Evolutionary conservation across 2,888 invertebrate genomes (phyloP).

Genomic region (Agonum fuliginosum): DNA sequence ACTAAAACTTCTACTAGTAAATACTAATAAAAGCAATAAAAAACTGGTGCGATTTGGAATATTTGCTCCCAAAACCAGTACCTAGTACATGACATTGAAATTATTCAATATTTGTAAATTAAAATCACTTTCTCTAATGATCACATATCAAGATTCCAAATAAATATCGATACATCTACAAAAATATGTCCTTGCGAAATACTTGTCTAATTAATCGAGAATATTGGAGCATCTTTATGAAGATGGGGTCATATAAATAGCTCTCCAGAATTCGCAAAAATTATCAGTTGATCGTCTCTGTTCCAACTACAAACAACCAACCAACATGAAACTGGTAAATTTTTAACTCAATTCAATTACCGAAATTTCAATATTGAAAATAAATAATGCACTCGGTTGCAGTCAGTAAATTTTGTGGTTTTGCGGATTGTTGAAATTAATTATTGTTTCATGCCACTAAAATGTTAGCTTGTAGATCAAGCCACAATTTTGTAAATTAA

Average conservation of each 20-base stretch:
- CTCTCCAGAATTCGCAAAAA: constrained; percentile 21
- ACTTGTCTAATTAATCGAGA: constrained; percentile 46
- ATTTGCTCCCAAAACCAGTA: constrained; percentile 29
- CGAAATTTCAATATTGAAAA: too few species aligned
- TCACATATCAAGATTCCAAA: constrained; percentile 34
- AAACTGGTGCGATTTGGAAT: constrained; percentile 9
- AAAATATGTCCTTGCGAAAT: constrained; percentile 54
- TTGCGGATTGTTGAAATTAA: too few species aligned
- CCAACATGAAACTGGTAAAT: constrained; percentile 55
- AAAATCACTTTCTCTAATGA: constrained; percentile 49
- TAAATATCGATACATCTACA: constrained; percentile 38
- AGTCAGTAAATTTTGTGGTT: too few species aligned
- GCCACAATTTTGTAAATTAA: too few species aligned
- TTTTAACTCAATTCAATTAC: background rate
- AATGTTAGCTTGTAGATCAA: too few species aligned
- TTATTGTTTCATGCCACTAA: too few species aligned
- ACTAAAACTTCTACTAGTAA: constrained; percentile 13
- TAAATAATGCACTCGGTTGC: too few species aligned
- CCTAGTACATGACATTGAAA: constrained; percentile 40
- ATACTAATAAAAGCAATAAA: background rate
- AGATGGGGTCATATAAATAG: constrained; percentile 54
- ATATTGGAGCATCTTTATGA: constrained; percentile 54
- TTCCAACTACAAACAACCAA: constrained; percentile 41
- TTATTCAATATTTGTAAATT: constrained; percentile 46
- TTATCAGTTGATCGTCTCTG: constrained; percentile 50